Evolutionary conservation across 2,113 vertebrate species (phyloP).

Genomic region (Labrus mixtus): DNA sequence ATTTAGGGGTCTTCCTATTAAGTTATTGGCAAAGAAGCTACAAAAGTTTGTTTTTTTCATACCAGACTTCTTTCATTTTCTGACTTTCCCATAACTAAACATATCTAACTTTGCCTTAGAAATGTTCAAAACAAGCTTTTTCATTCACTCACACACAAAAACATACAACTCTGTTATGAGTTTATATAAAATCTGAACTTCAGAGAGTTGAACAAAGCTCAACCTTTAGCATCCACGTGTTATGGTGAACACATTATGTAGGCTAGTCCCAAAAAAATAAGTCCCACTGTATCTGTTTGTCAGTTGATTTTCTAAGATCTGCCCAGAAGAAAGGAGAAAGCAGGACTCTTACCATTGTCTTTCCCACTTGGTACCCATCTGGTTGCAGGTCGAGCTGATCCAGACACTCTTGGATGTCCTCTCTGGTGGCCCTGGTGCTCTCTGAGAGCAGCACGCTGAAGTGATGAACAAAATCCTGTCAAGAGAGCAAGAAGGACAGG

Average conservation of each 20-base stretch:
- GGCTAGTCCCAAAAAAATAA: too few species aligned
- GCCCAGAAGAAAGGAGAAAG: background rate
- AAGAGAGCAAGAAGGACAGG: constrained; percentile 20
- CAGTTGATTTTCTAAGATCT: background rate
- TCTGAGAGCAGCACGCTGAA: constrained; percentile 92
- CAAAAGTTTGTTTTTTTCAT: background rate
- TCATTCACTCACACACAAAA: background rate
- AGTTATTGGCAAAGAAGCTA: background rate
- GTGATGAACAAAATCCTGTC: constrained; percentile 93
- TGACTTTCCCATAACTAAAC: background rate
- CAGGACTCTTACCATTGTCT: constrained; percentile 88
- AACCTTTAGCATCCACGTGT: background rate
- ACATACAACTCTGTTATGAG: background rate
- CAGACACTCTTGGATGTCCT: constrained; percentile 90
- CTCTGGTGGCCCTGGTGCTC: constrained; percentile 84
- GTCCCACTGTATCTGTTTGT: background rate
- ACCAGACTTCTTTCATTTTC: background rate
- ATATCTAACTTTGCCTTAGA: background rate
- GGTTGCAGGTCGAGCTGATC: constrained; percentile 84
- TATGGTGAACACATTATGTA: background rate
- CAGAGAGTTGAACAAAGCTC: background rate
- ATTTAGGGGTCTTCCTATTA: background rate
- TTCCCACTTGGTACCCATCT: constrained; percentile 95
- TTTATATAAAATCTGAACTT: background rate
- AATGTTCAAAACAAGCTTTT: background rate